A percentile compares a stretch with the other conserved stretches of the same genome.
Conservation (phyloP, 2,113 vertebrate species). For the Paraplagusia blochii region DNA sequence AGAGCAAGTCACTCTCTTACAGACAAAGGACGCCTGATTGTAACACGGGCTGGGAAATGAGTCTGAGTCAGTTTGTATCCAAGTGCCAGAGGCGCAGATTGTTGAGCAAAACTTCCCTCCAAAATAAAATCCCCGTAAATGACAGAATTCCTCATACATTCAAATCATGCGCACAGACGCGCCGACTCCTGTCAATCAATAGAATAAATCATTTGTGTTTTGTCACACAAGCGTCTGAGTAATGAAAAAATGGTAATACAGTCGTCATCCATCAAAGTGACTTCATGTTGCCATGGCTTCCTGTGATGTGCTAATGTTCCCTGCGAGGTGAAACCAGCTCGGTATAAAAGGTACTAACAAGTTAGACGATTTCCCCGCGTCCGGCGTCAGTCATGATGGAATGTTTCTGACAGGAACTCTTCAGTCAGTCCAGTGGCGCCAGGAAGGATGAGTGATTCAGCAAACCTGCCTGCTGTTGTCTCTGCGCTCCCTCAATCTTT, state of each 20-base stretch:
- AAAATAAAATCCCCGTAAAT: background rate
- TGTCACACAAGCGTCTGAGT: constrained; percentile 12
- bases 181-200: constrained; percentile 7
- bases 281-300: constrained; percentile 24
- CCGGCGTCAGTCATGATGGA: constrained; percentile 67
- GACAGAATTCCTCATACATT: constrained; percentile 1
- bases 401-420: constrained; percentile 79
- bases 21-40: constrained; percentile 40
- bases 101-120: constrained; percentile 23
- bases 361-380: constrained; percentile 71
- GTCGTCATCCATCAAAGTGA: constrained; percentile 40
- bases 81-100: constrained; percentile 25
- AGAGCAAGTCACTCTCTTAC: constrained; percentile 52
- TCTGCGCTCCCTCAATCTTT: constrained; percentile 72
- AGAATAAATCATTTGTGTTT: constrained; percentile 41
- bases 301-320: constrained; percentile 26
- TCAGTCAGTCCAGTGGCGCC: constrained; percentile 79
- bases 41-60: constrained; percentile 62
- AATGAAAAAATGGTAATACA: constrained; percentile 41
- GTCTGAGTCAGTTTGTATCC: constrained; percentile 46
- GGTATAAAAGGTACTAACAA: constrained; percentile 63
- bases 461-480: constrained; percentile 79
- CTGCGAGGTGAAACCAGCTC: constrained; percentile 55
- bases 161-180: constrained; percentile 4
- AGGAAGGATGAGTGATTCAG: constrained; percentile 83